phyloP scores from a whole-genome alignment of 2,113 vertebrate genomes.

The Sylvietta virens region DNA sequence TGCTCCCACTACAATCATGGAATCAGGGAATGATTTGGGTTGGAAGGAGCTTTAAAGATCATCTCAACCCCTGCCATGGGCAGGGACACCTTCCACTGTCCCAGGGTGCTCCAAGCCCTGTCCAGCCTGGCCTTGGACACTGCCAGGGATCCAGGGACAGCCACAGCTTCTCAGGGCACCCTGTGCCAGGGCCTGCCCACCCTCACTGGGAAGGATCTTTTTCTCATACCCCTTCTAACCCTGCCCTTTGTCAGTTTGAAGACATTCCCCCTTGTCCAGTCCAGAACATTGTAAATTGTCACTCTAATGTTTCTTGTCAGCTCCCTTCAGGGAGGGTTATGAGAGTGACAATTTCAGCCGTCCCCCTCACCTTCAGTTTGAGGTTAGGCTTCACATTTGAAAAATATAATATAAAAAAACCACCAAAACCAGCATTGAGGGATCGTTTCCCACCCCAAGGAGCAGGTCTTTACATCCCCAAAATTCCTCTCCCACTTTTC shows the following conservation, averaged over 20 bases:
- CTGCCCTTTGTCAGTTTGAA: neutral
- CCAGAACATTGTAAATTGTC: no score
- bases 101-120: rapidly evolving
- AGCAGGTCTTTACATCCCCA: neutral
- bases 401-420: neutral
- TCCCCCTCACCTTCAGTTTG: neutral
- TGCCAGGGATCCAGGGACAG: neutral
- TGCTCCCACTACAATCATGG: neutral
- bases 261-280: no score
- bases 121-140: neutral
- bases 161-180: neutral
- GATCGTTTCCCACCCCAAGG: neutral
- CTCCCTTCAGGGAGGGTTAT: neutral
- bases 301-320: neutral
- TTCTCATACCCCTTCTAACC: neutral
- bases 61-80: neutral
- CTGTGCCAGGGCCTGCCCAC: rapidly evolving
- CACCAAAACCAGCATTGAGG: rapidly evolving
- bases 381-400: neutral
- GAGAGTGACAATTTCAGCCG: no score
- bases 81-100: rapidly evolving
- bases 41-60: neutral
- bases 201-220: neutral
- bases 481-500: neutral
- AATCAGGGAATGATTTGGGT: neutral